phyloP scores from a whole-genome alignment of 2,113 vertebrate genomes.

The Sturnira hondurensis region DNA sequence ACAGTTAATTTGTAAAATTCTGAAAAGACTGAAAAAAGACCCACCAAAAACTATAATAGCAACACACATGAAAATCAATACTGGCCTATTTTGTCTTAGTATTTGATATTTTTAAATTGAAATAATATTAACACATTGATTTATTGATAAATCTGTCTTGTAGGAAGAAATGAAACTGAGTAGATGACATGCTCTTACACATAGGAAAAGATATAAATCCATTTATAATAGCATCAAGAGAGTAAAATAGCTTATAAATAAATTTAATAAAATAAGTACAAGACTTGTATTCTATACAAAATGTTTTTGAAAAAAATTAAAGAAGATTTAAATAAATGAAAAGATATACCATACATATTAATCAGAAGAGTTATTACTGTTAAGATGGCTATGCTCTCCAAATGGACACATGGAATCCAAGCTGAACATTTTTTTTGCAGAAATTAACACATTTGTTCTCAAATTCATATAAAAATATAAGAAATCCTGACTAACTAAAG shows the following conservation, averaged over 20 bases:
- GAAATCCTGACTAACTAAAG: background rate
- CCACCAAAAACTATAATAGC: background rate
- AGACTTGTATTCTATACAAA: background rate
- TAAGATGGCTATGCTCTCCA: background rate
- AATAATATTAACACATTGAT: background rate
- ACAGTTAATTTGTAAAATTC: background rate
- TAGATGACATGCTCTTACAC: background rate
- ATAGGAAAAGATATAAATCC: background rate
- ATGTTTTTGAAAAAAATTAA: background rate
- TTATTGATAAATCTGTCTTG: background rate
- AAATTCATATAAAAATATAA: background rate
- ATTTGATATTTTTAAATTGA: background rate
- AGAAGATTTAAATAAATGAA: background rate
- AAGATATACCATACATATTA: background rate
- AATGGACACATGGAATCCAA: background rate
- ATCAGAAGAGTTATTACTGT: background rate
- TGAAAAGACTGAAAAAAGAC: background rate
- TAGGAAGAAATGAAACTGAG: background rate
- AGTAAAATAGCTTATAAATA: slow-evolving; percentile 3
- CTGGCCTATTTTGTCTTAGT: background rate
- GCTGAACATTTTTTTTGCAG: background rate
- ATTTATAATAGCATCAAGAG: background rate
- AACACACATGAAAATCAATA: background rate
- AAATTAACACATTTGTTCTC: background rate
- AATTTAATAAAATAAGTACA: background rate